Conservation (phyloP, 2,113 vertebrate genomes). For the Ptyas mucosa region DNA sequence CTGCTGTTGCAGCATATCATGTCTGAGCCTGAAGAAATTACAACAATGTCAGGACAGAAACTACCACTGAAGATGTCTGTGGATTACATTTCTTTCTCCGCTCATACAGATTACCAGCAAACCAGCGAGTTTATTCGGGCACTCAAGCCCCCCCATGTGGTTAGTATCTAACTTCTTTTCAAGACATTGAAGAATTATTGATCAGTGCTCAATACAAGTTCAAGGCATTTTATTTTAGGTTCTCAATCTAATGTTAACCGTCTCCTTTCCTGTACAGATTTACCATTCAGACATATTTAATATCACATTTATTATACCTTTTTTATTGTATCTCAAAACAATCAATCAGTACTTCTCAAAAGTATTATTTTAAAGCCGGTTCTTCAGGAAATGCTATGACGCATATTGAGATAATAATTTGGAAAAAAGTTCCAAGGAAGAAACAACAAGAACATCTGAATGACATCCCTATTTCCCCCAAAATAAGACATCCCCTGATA, state of each 20-base stretch:
- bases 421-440: not conserved
- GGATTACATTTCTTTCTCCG: conserved; percentile 99
- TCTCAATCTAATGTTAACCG: not conserved
- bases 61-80: conserved; percentile 99
- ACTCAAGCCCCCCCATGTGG: conserved; percentile 96
- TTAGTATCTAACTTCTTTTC: conserved; percentile 61
- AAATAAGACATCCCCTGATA: too few species aligned
- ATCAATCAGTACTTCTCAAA: not conserved
- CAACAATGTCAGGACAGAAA: conserved; percentile 98
- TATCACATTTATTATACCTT: not conserved
- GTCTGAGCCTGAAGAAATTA: conserved; percentile 98
- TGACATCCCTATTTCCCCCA: too few species aligned
- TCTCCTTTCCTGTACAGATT: not conserved
- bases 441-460: not conserved
- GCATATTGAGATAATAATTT: not conserved
- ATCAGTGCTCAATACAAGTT: conserved; percentile 1
- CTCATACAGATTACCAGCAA: conserved; percentile 98
- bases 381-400: not conserved
- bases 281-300: not conserved
- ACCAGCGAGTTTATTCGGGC: conserved; percentile 98
- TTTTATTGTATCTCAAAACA: conserved; percentile 9
- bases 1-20: conserved; percentile 86
- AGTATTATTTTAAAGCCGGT: not conserved
- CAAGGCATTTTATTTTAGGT: not conserved
- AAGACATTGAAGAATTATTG: not conserved